These are phyloP conservation scores for Myotis brandtii DNA, from an alignment of 2,113 vertebrate genomes.

Conservation along the genomic window DNA sequence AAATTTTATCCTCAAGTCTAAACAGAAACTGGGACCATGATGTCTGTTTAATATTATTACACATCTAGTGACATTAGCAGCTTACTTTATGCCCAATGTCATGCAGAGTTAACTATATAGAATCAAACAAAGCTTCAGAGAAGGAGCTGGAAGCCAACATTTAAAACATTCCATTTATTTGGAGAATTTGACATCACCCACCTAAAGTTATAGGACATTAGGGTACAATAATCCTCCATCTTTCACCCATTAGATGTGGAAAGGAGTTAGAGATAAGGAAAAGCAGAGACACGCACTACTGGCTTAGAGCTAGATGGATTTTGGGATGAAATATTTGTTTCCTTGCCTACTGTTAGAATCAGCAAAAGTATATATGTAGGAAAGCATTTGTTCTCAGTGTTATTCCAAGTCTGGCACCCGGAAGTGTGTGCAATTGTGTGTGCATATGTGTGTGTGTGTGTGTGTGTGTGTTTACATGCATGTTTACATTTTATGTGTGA, in stretches of 20 bases:
- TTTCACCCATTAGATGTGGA: neutral
- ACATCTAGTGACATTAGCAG: neutral
- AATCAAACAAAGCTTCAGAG: neutral
- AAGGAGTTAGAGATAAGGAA: neutral
- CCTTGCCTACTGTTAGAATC: neutral
- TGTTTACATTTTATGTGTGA: no score
- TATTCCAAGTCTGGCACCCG: neutral
- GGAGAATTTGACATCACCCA: neutral
- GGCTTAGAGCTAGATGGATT: neutral
- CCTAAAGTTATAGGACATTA: neutral
- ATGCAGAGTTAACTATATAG: neutral
- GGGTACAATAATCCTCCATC: neutral
- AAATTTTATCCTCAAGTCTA: neutral
- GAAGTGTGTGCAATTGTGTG: neutral
- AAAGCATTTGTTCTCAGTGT: neutral
- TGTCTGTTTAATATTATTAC: neutral
- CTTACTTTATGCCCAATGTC: neutral
- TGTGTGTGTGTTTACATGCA: neutral
- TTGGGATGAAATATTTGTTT: neutral
- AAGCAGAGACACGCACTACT: neutral
- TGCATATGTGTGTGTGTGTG: neutral
- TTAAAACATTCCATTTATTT: neutral
- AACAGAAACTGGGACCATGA: neutral
- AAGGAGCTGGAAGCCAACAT: neutral
- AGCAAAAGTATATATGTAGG: neutral